Conservation (phyloP, 2,113 vertebrate species). For the Ciconia stormi region DNA sequence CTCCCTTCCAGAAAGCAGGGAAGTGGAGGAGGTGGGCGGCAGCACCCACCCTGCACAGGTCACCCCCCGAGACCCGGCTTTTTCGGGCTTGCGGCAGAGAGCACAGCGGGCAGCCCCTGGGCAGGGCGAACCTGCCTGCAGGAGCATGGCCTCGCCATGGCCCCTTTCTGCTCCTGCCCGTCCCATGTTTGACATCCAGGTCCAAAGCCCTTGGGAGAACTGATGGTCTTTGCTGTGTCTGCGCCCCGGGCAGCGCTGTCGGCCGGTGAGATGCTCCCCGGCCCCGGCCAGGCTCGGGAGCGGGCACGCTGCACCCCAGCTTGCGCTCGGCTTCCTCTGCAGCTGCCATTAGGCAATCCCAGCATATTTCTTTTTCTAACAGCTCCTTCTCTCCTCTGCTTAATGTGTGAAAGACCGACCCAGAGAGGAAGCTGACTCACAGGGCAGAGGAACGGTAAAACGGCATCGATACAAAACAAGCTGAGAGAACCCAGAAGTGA, state of each 20-base stretch:
- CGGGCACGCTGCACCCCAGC: not conserved
- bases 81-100: not conserved
- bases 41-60: not conserved
- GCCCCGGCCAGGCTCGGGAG: not conserved
- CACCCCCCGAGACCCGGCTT: not conserved
- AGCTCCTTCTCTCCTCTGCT: not conserved
- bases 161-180: not conserved
- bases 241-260: rapidly evolving
- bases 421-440: slow-evolving; percentile 45
- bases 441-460: not conserved
- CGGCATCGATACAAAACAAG: not conserved
- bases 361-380: not conserved
- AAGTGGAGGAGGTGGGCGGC: not conserved
- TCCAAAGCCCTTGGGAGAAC: not conserved
- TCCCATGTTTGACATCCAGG: not conserved
- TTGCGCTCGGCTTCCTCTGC: rapidly evolving
- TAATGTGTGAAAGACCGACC: not conserved
- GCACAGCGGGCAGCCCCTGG: not conserved
- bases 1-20: not conserved
- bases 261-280: not conserved
- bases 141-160: rapidly evolving
- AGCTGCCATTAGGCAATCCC: not conserved
- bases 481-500: not conserved
- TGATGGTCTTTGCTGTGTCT: not conserved
- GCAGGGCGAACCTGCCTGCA: not conserved